Evolutionary conservation across 2,888 invertebrate genomes (phyloP), one percentile per base, ranked within the genome.

Genomic region (Holacanthella duospinosa): DNA sequence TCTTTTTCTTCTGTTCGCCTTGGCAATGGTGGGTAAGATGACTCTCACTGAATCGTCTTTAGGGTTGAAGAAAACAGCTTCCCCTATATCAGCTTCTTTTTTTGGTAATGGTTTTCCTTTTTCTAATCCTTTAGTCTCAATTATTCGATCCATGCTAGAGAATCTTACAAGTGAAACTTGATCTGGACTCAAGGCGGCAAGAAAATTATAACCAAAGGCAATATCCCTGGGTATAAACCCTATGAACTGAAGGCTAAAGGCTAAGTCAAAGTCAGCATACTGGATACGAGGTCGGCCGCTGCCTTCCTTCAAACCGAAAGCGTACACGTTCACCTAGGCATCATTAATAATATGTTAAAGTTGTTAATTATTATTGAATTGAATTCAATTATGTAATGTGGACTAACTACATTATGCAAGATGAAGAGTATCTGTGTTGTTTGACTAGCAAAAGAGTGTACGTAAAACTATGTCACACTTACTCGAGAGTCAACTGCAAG

Each of bases 191-290:
- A 57, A 56, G 9, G 68, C 66, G 24, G 68, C 63, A 26, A 73
- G 28, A 55, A 66, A 66, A 54, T 71, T 66, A 16, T 64, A 64
- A 3, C 66, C 6, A 59, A 71, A 70, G 26, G 61, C 63, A 27
- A 73, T 19, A 54, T 64, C 2, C 65, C 60, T 19, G 65, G 68
- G 36, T 44, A 29, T n/a, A 29, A 12, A 6, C 65, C 64, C 61
- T 24, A 66, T 36, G n/a, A n/a, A n/a, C 59, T 73, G 71, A 0
- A 73, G 61, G 21, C 69, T 63, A 60, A 66, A 69, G 25, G 67
- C 57, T 28, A 70, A 65, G 56, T 73, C 73, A 61, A 73, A 73
- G 63, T 73, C 73, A 9, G 67, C 66, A 61, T 71, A 73, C 24
- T 65, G 71, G 54, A 66, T 61, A 60, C 68, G 68, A 4, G 43